phyloP scores from a whole-genome alignment of 2,888 invertebrate species.

The Lasioglossum lativentre region DNA sequence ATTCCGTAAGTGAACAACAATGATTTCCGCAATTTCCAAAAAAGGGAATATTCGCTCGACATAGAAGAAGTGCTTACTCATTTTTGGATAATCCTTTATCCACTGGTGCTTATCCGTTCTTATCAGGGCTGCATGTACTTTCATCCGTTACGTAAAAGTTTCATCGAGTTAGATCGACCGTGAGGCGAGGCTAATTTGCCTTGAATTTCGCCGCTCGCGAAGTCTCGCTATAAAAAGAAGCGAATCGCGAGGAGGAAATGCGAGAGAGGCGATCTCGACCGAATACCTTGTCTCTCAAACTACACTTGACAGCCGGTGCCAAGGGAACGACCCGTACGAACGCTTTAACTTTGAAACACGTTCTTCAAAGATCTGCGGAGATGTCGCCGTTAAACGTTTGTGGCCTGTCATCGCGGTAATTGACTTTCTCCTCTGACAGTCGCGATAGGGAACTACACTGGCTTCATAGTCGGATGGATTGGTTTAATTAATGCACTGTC shows the following conservation, averaged over 20 bases:
- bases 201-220: conserved; percentile 9
- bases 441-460: conserved; percentile 64
- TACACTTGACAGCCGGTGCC: conserved; percentile 64
- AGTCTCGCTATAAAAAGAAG: neutral
- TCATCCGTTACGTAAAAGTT: conserved; percentile 47
- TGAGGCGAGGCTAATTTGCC: conserved; percentile 34
- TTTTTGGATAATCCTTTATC: too few species aligned
- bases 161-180: conserved; percentile 31
- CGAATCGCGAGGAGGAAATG: conserved; percentile 65
- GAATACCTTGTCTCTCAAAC: conserved; percentile 51
- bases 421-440: conserved; percentile 73
- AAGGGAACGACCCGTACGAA: conserved; percentile 51
- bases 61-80: conserved; percentile 14
- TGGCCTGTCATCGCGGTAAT: conserved; percentile 74
- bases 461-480: conserved; percentile 17
- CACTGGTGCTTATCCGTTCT: neutral
- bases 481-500: conserved; percentile 62
- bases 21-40: too few species aligned
- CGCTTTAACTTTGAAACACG: conserved; percentile 58
- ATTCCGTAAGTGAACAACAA: neutral
- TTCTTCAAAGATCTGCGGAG: conserved; percentile 69
- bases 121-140: conserved; percentile 15
- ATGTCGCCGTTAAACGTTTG: conserved; percentile 59
- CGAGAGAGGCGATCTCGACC: conserved; percentile 37
- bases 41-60: too few species aligned